Conservation (phyloP, 1,140 invertebrate genomes). For the Caenorhabditis brenneri region DNA sequence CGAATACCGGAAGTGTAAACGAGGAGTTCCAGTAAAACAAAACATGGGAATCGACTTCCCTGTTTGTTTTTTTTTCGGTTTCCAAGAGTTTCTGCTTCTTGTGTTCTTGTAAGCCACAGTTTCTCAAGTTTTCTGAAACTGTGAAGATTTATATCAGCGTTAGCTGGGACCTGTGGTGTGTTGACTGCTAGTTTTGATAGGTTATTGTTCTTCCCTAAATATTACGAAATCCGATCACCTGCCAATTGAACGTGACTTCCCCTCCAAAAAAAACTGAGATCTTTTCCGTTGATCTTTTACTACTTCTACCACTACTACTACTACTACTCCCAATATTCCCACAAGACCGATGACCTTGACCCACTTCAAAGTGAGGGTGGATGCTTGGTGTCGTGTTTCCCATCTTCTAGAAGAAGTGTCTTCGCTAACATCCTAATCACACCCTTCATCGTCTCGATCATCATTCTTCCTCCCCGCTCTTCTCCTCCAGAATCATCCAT, state of each 20-base stretch:
- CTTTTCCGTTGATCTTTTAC: not conserved
- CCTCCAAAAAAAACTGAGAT: not conserved
- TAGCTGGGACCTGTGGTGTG: too few relatives aligned
- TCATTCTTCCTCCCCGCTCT: constrained; percentile 1
- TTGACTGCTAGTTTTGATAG: too few relatives aligned
- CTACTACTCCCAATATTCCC: not conserved
- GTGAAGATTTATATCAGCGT: too few relatives aligned
- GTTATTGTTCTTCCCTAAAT: too few relatives aligned
- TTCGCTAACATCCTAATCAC: constrained; percentile 18
- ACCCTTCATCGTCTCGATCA: constrained; percentile 35
- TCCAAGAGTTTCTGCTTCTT: too few relatives aligned
- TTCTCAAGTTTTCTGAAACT: too few relatives aligned
- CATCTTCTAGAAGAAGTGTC: too few relatives aligned
- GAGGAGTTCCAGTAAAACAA: not conserved
- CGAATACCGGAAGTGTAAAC: too few relatives aligned
- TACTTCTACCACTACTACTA: too few relatives aligned
- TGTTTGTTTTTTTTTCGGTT: not conserved
- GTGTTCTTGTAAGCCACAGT: too few relatives aligned
- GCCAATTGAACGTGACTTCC: not conserved
- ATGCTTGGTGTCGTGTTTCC: constrained; percentile 10
- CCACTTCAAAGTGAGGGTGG: not conserved
- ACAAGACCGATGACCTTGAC: not conserved
- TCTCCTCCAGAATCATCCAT: not conserved
- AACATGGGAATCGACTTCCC: too few relatives aligned
- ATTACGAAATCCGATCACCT: not conserved